These are phyloP conservation scores for Athene cunicularia DNA, from an alignment of 2,113 vertebrate genomes.

Conservation along the genomic window DNA sequence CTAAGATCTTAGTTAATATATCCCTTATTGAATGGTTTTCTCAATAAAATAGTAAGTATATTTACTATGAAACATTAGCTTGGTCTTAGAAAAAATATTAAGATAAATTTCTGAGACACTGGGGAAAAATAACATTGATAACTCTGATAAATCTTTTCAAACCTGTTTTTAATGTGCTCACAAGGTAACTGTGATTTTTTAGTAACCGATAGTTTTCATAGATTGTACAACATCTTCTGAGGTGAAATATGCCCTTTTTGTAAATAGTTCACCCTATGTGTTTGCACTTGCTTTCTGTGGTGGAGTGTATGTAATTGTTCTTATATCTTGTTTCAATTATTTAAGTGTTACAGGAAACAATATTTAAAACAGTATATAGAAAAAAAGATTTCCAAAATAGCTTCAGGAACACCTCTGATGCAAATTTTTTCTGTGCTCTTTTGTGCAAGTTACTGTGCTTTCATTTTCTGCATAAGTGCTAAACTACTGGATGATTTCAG, in stretches of 20 bases:
- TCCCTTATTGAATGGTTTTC: neutral
- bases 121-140: neutral
- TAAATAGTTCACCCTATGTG: neutral
- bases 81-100: neutral
- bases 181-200: neutral
- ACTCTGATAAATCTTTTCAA: neutral
- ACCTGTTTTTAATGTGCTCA: neutral
- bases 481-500: neutral
- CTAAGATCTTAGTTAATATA: neutral
- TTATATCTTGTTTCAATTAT: neutral
- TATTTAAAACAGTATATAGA: neutral
- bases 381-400: neutral
- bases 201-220: neutral
- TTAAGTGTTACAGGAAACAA: neutral
- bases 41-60: neutral
- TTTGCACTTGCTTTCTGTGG: neutral
- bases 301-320: neutral
- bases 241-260: neutral
- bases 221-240: neutral
- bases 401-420: neutral
- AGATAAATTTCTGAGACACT: neutral
- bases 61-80: neutral
- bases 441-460: neutral
- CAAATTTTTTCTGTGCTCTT: neutral
- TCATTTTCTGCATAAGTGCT: neutral